Conservation (phyloP, 1,140 invertebrate species). For the Diploscapter pachys region DNA sequence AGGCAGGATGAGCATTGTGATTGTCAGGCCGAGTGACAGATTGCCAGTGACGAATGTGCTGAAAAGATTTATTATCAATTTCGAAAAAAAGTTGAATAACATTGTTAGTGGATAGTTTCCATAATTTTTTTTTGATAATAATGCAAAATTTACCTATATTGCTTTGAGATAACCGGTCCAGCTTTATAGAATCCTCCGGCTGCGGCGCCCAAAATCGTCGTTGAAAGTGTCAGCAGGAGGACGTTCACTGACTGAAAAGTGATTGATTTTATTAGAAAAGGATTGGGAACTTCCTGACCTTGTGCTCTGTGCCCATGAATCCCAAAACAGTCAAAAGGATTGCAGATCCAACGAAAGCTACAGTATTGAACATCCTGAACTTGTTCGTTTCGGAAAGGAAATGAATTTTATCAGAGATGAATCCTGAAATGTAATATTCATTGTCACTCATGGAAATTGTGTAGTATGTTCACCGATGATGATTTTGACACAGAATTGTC, state of each 20-base stretch:
- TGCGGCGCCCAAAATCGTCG: constrained; percentile 53
- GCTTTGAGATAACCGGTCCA: constrained; percentile 52
- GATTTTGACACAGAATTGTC: constrained; percentile 51
- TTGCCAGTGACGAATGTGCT: constrained; percentile 51
- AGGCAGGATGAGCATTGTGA: constrained; percentile 55
- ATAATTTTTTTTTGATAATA: too few relatives aligned
- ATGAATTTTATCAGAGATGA: constrained; percentile 36
- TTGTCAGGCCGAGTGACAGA: constrained; percentile 50
- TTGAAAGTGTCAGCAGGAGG: constrained; percentile 43
- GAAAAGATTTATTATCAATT: too few relatives aligned
- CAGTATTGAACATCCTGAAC: constrained; percentile 52
- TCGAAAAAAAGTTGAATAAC: too few relatives aligned
- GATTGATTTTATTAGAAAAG: too few relatives aligned
- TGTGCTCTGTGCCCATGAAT: constrained; percentile 42
- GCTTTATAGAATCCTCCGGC: constrained; percentile 58
- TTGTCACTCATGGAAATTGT: too few relatives aligned
- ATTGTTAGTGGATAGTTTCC: too few relatives aligned
- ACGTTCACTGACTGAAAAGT: constrained; percentile 35
- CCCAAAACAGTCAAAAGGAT: constrained; percentile 46
- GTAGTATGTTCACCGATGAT: constrained; percentile 31
- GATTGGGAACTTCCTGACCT: not conserved
- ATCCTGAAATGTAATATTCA: too few relatives aligned
- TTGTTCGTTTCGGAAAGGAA: constrained; percentile 56
- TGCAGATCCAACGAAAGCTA: constrained; percentile 51
- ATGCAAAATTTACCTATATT: constrained; percentile 44